Evolutionary conservation across 2,888 invertebrate species (phyloP).

Genomic region (Metallyticus violacea): DNA sequence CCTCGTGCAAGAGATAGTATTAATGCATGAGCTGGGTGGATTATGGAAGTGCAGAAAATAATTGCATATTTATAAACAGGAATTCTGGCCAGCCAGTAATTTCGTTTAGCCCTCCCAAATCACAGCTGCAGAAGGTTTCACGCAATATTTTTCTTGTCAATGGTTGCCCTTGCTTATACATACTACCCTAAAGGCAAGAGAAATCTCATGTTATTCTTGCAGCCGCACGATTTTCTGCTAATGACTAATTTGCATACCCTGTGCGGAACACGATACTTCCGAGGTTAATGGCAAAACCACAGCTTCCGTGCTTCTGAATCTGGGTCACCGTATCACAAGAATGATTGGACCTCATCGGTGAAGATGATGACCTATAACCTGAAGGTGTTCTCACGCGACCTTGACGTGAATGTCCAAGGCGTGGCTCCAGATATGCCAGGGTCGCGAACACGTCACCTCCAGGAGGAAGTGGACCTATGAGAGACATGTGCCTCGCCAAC

Average conservation of each 20-base stretch:
- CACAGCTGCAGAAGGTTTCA: not conserved
- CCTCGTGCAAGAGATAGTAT: too few species aligned
- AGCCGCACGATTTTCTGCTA: not conserved
- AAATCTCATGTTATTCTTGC: not conserved
- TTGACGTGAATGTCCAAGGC: not conserved
- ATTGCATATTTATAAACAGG: too few species aligned
- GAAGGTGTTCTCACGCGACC: not conserved
- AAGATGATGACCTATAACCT: conserved; percentile 3
- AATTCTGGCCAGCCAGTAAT: not conserved
- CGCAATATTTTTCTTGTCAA: not conserved
- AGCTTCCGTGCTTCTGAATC: not conserved
- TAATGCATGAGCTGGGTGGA: too few species aligned
- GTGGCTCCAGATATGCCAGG: not conserved
- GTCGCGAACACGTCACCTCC: not conserved
- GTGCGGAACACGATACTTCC: not conserved
- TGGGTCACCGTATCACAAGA: not conserved
- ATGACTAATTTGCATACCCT: not conserved
- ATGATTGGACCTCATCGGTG: not conserved
- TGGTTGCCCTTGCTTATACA: not conserved
- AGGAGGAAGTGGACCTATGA: not conserved
- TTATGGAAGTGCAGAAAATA: too few species aligned
- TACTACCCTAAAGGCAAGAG: too few species aligned
- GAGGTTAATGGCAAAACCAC: not conserved
- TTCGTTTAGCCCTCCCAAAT: not conserved
- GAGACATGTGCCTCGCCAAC: not conserved